A percentile compares a stretch with the other conserved stretches of the same genome.
Evolutionary conservation across 2,797 vertebrate species (phyloP).

Genomic region (Lepus oiostolus): DNA sequence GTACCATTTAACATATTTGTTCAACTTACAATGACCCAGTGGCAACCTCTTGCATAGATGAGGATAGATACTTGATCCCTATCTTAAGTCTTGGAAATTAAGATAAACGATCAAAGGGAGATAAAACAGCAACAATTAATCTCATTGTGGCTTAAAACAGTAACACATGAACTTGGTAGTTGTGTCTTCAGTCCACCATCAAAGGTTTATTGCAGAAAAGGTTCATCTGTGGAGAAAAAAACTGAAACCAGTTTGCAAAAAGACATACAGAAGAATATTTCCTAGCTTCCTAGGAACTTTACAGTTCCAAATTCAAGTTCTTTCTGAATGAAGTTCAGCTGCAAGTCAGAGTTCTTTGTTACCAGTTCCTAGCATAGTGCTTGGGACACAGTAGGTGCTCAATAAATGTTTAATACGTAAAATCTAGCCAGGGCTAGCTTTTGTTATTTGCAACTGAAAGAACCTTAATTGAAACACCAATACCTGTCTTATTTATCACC

Average conservation of each 20-base stretch:
- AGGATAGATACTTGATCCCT: background rate
- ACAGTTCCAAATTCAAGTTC: conserved; percentile 19
- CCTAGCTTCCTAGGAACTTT: background rate
- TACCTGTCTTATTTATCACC: background rate
- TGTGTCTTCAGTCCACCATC: background rate
- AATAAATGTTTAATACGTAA: background rate
- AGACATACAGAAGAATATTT: background rate
- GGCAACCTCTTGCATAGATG: background rate
- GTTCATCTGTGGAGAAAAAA: conserved; percentile 21
- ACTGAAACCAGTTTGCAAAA: background rate
- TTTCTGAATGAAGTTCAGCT: conserved; percentile 34
- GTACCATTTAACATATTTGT: conserved; percentile 46
- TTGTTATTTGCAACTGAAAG: conserved; percentile 27
- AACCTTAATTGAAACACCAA: background rate
- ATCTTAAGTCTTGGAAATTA: conserved; percentile 44
- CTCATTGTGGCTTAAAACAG: background rate
- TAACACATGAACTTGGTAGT: background rate
- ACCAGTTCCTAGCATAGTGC: background rate
- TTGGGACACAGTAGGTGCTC: conserved; percentile 30
- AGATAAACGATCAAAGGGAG: background rate
- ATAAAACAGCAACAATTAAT: background rate
- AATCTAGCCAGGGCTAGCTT: background rate
- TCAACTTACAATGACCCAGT: background rate
- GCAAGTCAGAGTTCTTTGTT: conserved; percentile 31
- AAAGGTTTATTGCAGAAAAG: conserved; percentile 38